These are phyloP conservation scores for Drosophila mojavensis DNA, from an alignment of 1,140 invertebrate species.

Conservation along the genomic window DNA sequence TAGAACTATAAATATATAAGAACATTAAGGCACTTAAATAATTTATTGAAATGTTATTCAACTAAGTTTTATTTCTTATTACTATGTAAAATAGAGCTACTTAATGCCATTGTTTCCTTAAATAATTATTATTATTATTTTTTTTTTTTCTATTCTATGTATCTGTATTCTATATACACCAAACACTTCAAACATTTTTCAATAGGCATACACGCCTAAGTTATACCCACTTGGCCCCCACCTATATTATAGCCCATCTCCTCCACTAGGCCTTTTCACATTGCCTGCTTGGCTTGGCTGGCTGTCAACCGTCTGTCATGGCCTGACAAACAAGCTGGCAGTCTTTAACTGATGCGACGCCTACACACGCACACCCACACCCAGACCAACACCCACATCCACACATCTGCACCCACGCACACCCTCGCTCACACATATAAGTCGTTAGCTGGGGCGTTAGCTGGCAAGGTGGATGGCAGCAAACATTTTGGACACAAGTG, in stretches of 20 bases:
- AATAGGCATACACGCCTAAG: background rate
- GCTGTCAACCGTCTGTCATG: conserved; percentile 21
- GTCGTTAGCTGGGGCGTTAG: too few species aligned
- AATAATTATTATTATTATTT: too few species aligned
- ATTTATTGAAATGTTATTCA: too few species aligned
- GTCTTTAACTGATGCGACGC: background rate
- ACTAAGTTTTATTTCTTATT: too few species aligned
- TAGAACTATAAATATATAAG: too few species aligned
- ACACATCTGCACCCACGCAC: background rate
- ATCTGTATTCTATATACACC: too few species aligned
- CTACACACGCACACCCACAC: background rate
- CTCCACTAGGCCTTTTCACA: background rate
- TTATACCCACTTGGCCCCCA: background rate
- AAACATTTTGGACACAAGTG: conserved; percentile 60
- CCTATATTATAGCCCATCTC: background rate
- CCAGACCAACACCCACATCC: background rate
- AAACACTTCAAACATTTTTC: background rate
- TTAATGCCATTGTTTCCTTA: too few species aligned
- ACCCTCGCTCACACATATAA: background rate
- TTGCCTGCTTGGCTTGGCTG: background rate
- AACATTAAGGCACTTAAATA: too few species aligned
- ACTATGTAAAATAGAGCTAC: too few species aligned
- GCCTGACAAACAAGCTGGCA: conserved; percentile 43
- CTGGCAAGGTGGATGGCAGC: conserved; percentile 32
- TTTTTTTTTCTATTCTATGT: too few species aligned